These are phyloP conservation scores for Furcifer pardalis DNA, from an alignment of 2,797 vertebrate genomes.

Conservation along the genomic window DNA sequence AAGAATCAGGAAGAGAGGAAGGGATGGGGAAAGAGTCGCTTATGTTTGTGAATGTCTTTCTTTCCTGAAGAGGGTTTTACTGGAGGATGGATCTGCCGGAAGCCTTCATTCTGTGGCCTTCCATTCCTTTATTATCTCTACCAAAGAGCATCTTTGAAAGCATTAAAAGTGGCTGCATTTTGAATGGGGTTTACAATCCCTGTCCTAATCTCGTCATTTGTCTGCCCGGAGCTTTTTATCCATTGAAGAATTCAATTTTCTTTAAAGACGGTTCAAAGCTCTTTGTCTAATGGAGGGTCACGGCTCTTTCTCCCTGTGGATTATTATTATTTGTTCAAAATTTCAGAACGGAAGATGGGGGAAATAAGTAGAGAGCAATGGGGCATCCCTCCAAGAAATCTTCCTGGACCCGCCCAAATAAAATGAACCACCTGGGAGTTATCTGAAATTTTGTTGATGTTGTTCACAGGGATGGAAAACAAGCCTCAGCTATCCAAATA, in stretches of 20 bases:
- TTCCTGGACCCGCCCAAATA: no score
- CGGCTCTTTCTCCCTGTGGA: neutral
- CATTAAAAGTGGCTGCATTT: neutral
- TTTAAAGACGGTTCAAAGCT: neutral
- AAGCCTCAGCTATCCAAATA: no score
- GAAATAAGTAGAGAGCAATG: no score
- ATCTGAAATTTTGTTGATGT: no score
- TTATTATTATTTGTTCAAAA: neutral
- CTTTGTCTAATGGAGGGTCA: neutral
- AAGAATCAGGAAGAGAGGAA: neutral
- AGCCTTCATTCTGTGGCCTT: neutral
- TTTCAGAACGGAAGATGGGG: neutral
- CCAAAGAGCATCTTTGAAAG: neutral
- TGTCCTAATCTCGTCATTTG: neutral
- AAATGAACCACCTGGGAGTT: no score
- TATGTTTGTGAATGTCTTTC: neutral
- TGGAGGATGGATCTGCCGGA: no score
- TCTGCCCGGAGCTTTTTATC: neutral
- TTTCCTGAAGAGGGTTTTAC: neutral
- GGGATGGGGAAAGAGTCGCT: no score
- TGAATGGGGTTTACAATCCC: neutral
- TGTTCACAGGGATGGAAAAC: no score
- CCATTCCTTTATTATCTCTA: neutral
- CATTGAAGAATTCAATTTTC: constrained; percentile 5
- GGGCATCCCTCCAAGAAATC: no score